These are phyloP conservation scores for Julus scanicus DNA, from an alignment of 2,888 invertebrate genomes.

Conservation along the genomic window DNA sequence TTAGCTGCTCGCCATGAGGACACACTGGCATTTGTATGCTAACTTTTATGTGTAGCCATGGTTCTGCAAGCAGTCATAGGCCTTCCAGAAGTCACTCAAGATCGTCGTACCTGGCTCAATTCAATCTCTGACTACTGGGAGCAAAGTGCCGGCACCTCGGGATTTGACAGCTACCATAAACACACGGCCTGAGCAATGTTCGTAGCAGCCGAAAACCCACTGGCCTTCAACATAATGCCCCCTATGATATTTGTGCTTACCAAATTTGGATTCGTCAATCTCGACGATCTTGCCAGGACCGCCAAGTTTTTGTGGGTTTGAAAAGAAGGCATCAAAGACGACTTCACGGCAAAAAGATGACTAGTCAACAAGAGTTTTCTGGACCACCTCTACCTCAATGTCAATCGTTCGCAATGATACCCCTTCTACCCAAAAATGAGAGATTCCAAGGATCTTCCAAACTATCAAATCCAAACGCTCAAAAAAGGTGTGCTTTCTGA, in stretches of 20 bases:
- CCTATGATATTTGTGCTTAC: constrained; percentile 25
- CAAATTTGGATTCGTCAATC: constrained; percentile 54
- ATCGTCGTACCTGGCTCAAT: constrained; percentile 60
- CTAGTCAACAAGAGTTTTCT: constrained; percentile 26
- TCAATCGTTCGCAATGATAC: background rate
- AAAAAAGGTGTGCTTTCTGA: constrained; percentile 16
- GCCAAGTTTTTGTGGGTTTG: background rate
- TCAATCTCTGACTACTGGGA: constrained; percentile 59
- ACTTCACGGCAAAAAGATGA: constrained; percentile 54
- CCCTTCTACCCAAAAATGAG: constrained; percentile 13
- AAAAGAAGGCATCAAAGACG: constrained; percentile 25
- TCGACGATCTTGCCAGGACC: constrained; percentile 44
- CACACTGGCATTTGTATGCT: constrained; percentile 59
- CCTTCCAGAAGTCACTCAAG: constrained; percentile 58
- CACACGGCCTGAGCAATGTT: constrained; percentile 57
- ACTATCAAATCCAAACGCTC: background rate
- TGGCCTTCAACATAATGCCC: constrained; percentile 57
- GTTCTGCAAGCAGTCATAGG: constrained; percentile 56
- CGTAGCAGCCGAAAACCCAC: constrained; percentile 61
- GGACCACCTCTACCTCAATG: background rate
- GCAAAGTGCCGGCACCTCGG: constrained; percentile 56
- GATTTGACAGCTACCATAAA: constrained; percentile 59
- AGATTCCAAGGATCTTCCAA: background rate
- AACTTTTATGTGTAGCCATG: constrained; percentile 60
- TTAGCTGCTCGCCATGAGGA: background rate